phyloP scores from a whole-genome alignment of 2,888 invertebrate species.

The Globia sparganii region DNA sequence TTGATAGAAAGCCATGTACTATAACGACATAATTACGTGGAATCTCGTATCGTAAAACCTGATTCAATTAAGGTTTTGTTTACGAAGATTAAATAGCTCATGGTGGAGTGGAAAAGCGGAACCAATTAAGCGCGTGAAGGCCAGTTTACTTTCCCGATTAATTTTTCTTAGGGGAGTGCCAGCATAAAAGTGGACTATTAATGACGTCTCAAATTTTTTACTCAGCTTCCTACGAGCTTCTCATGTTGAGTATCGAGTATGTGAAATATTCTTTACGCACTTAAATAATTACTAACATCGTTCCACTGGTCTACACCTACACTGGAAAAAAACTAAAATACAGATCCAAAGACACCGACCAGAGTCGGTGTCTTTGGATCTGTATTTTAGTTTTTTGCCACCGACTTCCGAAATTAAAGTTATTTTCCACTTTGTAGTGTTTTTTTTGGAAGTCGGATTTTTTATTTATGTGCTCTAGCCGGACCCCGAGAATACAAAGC shows the following conservation, averaged over 20 bases:
- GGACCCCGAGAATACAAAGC: no score
- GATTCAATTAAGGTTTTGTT: slow-evolving; percentile 75
- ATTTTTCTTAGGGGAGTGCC: slow-evolving; percentile 79
- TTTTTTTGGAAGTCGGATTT: no score
- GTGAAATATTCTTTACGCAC: neutral
- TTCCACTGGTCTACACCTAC: no score
- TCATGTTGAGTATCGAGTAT: neutral
- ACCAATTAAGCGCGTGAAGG: slow-evolving; percentile 84
- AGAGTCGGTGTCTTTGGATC: no score
- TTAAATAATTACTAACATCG: neutral
- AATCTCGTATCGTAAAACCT: slow-evolving; percentile 63
- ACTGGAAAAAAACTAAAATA: no score
- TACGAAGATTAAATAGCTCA: slow-evolving; percentile 72
- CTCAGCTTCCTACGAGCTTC: slow-evolving; percentile 26
- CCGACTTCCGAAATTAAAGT: no score
- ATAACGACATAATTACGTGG: slow-evolving; percentile 38
- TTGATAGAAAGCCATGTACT: slow-evolving; percentile 17
- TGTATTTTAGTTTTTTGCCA: no score
- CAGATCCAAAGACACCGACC: no score
- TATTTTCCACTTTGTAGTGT: no score
- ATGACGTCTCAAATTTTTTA: slow-evolving; percentile 55
- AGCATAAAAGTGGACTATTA: slow-evolving; percentile 66
- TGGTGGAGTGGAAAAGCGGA: slow-evolving; percentile 74
- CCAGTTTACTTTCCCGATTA: slow-evolving; percentile 85
- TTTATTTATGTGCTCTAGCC: no score